phyloP scores from a whole-genome alignment of 1,140 invertebrate species.

The Neodiprion lecontei region DNA sequence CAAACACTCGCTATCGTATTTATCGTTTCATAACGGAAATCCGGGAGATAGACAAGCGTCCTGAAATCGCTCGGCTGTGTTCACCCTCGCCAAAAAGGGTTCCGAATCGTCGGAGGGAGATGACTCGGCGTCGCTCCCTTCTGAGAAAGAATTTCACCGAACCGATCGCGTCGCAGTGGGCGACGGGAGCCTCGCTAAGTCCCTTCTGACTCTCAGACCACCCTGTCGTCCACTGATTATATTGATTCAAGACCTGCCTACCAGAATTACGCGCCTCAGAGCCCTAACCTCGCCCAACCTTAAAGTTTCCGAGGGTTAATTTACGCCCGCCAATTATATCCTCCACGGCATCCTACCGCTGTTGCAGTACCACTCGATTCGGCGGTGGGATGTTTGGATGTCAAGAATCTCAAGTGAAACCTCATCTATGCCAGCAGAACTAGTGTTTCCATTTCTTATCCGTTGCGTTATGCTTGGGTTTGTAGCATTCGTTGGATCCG shows the following conservation, averaged over 20 bases:
- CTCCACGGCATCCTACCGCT: neutral
- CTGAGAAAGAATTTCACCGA: slow-evolving; percentile 37
- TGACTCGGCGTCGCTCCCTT: slow-evolving; percentile 9
- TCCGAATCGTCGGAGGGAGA: slow-evolving; percentile 14
- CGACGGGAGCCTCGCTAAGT: slow-evolving; percentile 19
- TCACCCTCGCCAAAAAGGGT: slow-evolving; percentile 10
- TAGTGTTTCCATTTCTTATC: too few species aligned
- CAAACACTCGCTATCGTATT: neutral
- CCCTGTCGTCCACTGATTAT: slow-evolving; percentile 40
- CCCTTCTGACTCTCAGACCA: slow-evolving; percentile 2
- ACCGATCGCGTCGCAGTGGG: slow-evolving; percentile 31
- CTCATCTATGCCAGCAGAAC: too few species aligned
- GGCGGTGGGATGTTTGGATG: too few species aligned
- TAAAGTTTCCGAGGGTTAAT: slow-evolving; percentile 32
- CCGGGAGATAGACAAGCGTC: neutral
- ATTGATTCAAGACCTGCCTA: slow-evolving; percentile 47
- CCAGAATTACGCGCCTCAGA: slow-evolving; percentile 43
- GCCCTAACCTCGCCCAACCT: slow-evolving; percentile 52
- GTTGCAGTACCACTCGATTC: too few species aligned
- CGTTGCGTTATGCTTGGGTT: too few species aligned
- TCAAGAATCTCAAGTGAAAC: too few species aligned
- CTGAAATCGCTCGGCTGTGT: neutral
- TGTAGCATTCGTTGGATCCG: too few species aligned
- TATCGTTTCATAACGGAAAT: neutral
- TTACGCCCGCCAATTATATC: neutral